Base-by-base conservation (phyloP, 2,888 invertebrate genomes). In the Rapana venosa region DNA sequence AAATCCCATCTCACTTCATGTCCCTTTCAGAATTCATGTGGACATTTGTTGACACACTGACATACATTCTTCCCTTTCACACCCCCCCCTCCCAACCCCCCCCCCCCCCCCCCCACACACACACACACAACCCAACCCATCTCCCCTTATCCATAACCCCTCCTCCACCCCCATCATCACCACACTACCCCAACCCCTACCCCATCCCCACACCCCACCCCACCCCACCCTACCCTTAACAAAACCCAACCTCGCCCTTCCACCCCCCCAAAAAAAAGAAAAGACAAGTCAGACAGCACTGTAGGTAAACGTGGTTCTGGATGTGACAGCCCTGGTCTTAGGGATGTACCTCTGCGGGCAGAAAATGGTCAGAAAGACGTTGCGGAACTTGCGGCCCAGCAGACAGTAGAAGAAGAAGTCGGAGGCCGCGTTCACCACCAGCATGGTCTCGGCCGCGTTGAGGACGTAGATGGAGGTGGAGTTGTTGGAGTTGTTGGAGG, bases 401-500 rank as follows among this genome's bases (percentile, higher is more conserved):
- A 92, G 88, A 35, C 92, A 92, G 90, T 92, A 92, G 91, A 92
- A 92, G 86, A 92, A 90, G 81, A 92, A 92, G 90, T 92, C 91
- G 8, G 91, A 91, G 81, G 92, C 90, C 11, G 93, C 91, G 90
- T 92, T 93, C 84, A 91, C 88, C 22, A 91, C 90, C 26, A 93
- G 90, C 90, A 92, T 92, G 56, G 91, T 92, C 88, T 92, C 92
- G 17, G 91, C 90, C 11, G 90, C 90, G 20, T 90, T 90, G 30
- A 92, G 36, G 13, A 92, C 77, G 86, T 90, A 91, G 81, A 84
- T 85, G 58, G 88, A 90, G 61, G 88, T 81, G 26, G n/a, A 36
- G 15, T 84, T 32, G 58, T 66, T 66, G 70, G 91, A 86, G 15
- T 87, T 87, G 35, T 90, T 61, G 35, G 88, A 89, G 26, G 90